Evolutionary conservation across 2,113 vertebrate genomes (phyloP), one percentile per base, ranked within the genome.

Genomic region (Tragelaphus buxtoni): DNA sequence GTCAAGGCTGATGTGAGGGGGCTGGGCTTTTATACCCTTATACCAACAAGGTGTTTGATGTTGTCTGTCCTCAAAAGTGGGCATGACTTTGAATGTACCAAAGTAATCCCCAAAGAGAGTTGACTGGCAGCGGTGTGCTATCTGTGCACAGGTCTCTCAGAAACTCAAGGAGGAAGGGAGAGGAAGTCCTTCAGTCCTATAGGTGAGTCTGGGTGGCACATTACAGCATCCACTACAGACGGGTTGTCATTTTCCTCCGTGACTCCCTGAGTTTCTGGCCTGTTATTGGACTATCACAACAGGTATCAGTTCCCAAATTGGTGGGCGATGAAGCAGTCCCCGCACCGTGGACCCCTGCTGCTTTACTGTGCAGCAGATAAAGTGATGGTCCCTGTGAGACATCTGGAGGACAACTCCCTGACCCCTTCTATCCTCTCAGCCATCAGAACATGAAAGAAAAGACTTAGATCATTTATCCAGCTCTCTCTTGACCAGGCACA

Each of bases 341-440:
- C 35, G 77, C 42, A 11, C 4, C 0, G 2, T 1, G 16, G 42
- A 11, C 4, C 14, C 42, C 0, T 32, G 58, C 47, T 63, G n/a
- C 65, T 53, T 13, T 24, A 53, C 77, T 1, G 11, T 11, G 24
- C 2, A 26, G 28, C 14, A 1, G 56, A 7, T 8, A 32, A 56
- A 58, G 42, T 20, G 61, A 51, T 47, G 20, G 14, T 74, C 61
- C 69, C 17, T 16, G 18, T 28, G 72, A 55, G n/a, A 32, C 6
- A 30, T 26, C 9, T 32, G 45, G 81, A 74, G 32, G 76, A 88
- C 77, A 77, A 32, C 56, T 79, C 28, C n/a, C 42, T 30, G 35
- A 30, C 7, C 17, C 9, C 6, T 72, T 30, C 24, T 58, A 30
- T 53, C 72, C 53, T 51, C 26, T 42, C 24, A 11, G 56, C 14